Evolutionary conservation across 2,113 vertebrate species (phyloP), one percentile per base, ranked within the genome.

Genomic region (Leptobrachium leishanense): DNA sequence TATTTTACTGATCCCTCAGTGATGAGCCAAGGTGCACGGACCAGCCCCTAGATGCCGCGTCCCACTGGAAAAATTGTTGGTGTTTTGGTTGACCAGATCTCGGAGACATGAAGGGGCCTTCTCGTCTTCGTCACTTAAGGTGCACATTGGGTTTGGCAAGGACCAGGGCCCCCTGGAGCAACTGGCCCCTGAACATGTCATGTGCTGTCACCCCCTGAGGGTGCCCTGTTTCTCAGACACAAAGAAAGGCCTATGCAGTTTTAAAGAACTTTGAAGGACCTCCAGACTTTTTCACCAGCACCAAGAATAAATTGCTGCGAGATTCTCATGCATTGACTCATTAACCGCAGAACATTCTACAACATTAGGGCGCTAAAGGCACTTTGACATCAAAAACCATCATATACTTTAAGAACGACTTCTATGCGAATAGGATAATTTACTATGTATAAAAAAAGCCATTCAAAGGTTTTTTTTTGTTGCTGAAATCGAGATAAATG

Each of bases 401-500:
- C 46, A 50, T 50, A 50, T 50, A 50, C 8, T 50, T 50, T 50
- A 50, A 1, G 46, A 50, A 50, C 46, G 13, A 59, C 2, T 59
- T 59, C 13, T 1, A 11, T 12, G 13, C 13, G 4, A 55, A 9
- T 0, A 43, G 55, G 75, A 76, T 43, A 7, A 68, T 42, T 76
- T 20, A n/a, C 39, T 43, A 12, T 43, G 68, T 76, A 68, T 76
- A 44, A 76, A 76, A 68, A 68, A 41, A 68, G 40, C 40, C 44
- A 13, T 76, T 76, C 65, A 76, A 68, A 68, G 55, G 63, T 12
- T 68, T 67, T 68, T 6, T 4, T 2, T 31, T 31, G 20, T 31
- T 31, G 53, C 5, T 55, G 57, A 76, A 68, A 40, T 12, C 44
- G 2, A 68, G 64, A 54, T 76, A 40, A 68, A 76, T 57, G 20